Conservation (phyloP, 2,888 invertebrate species). For the Zeuzera pyrina region DNA sequence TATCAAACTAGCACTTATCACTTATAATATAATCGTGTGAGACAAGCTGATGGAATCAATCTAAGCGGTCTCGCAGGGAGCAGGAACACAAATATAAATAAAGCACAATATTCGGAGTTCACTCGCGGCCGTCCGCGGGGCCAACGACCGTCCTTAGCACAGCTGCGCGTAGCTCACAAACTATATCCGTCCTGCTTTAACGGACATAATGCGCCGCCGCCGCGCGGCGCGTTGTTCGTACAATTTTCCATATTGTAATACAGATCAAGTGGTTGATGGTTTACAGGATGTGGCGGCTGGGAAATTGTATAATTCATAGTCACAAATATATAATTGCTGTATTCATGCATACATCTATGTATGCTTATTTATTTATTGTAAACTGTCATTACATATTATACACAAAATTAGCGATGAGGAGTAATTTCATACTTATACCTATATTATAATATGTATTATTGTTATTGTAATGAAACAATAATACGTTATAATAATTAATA, state of each 20-base stretch:
- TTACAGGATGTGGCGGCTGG: too few species aligned
- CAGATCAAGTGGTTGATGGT: constrained; percentile 40
- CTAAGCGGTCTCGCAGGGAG: neutral
- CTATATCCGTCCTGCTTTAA: constrained; percentile 43
- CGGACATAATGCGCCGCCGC: constrained; percentile 23
- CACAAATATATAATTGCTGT: too few species aligned
- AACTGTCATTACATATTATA: too few species aligned
- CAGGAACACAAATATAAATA: constrained; percentile 13
- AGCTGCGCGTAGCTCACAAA: constrained; percentile 49
- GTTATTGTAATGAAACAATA: too few species aligned
- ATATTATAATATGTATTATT: too few species aligned
- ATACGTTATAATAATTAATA: too few species aligned
- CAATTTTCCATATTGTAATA: constrained; percentile 32
- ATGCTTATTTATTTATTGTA: too few species aligned
- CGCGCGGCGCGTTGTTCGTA: constrained; percentile 13
- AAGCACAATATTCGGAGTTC: constrained; percentile 67
- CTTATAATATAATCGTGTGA: neutral
- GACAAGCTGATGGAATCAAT: neutral
- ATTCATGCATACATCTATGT: too few species aligned
- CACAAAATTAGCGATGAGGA: too few species aligned
- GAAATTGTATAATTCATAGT: too few species aligned
- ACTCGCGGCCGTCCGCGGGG: constrained; percentile 62
- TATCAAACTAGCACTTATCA: neutral
- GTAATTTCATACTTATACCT: too few species aligned
- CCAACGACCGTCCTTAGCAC: constrained; percentile 72